Evolutionary conservation across 2,888 invertebrate genomes (phyloP), one percentile per base, ranked within the genome.

Genomic region (Galerucella nymphaeae): DNA sequence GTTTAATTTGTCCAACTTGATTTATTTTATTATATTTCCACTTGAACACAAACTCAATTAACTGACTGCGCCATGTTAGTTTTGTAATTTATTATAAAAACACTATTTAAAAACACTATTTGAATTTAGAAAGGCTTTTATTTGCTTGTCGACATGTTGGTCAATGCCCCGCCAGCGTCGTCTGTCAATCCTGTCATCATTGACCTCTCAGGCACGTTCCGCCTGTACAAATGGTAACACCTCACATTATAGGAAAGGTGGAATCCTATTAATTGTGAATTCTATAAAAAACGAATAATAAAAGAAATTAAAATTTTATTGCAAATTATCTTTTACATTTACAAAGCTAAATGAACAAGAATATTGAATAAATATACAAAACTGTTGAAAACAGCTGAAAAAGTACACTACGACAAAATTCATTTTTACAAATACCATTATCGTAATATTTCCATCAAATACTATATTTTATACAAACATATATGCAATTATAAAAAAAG

Each of bases 251-350:
- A 45, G 13, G 4, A 13, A 4, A 45, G 45, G 13, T 45, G 13
- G 14, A 45, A 45, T 45, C 11, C 45, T 13, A 45, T 11, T 11
- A 45, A 45, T 11, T 45, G 45, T 45, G 4, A 45, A 14, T 45
- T 45, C 0, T 53, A n/a, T 16, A 14, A 59, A n/a, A 38, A 30
- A 45, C 45, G 45, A 64, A 48, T 57, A 59, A 59, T 48, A 61
- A 50, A 68, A 61, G 55, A 73, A 73, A 64, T 70, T 70, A 76
- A 70, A 71, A 65, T 73, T 73, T 76, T 76, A 76, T 76, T 76
- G 76, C 74, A 75, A 76, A 76, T 70, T 70, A 74, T 71, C 66
- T 72, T 76, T 72, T 75, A 76, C 74, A 76, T 53, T 74, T 74
- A 76, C 42, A 72, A 74, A 74, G 76, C 76, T 72, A 74, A 70